Base-by-base conservation (phyloP, 2,797 vertebrate genomes). In the Poeciliopsis turneri region DNA sequence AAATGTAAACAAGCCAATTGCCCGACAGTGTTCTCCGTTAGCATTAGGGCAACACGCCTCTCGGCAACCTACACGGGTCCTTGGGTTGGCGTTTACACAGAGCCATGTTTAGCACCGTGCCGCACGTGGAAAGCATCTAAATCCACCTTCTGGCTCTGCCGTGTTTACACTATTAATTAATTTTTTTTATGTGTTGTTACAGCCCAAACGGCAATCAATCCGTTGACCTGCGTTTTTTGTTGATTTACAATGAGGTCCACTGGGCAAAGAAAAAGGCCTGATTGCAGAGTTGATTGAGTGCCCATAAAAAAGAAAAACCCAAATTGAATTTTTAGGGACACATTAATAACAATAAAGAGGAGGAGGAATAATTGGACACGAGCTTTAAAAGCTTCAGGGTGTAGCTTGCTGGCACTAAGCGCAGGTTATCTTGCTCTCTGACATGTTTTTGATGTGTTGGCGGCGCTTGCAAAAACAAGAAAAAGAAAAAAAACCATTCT, bases 161-260 rank as follows among this genome's bases (percentile, higher is more conserved):
- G n/a, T 69, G 25, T 69, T 45, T 69, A 70, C 41, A 70, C 41
- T 9, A 2, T 33, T 33, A 28, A 41, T 43, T 20, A 23, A 0
- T 59, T 16, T 16, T 18, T 68, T n/a, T 46, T 46, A 46, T 28
- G 41, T 18, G 41, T 28, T 43, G 68, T 28, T n/a, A 25, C 41
- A 70, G 68, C 41, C n/a, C 68, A 70, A 70, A 46, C 68, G 4
- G 68, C 68, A 70, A 70, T 70, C 68, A 70, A 70, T 70, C 13
- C 3, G 6, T 30, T 70, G 41, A 70, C 25, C n/a, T 28, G 15
- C 7, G 43, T 46, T 55, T 83, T 68, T 81, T 74, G 75, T 75
- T 83, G 36, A 59, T 53, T 80, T 81, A 86, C 78, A 85, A 82
- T 83, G 61, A 82, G 46, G 30, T 74, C 77, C 28, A 13, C 45